Percentiles rank a stretch among this genome's conserved stretches.
Evolutionary conservation across 1,140 invertebrate species (phyloP).

Genomic region (Macrobrachium nipponense): DNA sequence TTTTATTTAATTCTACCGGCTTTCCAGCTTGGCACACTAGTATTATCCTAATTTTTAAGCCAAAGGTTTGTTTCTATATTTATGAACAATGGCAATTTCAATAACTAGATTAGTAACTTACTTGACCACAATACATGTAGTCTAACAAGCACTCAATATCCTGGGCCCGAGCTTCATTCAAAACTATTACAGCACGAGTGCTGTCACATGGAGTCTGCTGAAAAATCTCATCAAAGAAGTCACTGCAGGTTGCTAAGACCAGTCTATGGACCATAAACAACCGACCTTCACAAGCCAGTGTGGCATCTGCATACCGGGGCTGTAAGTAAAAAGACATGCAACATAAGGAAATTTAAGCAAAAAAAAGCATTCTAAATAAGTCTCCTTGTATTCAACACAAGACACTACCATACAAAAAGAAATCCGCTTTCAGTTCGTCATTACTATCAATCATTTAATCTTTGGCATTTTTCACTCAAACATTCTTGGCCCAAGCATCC

Average conservation of each 20-base stretch:
- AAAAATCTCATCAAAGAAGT: constrained; percentile 59
- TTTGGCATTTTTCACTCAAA: neutral
- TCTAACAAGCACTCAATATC: constrained; percentile 50
- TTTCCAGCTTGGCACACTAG: too few species aligned
- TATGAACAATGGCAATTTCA: neutral
- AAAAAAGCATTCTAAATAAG: too few species aligned
- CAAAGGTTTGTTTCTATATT: too few species aligned
- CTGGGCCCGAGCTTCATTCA: constrained; percentile 51
- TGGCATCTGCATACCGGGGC: constrained; percentile 53
- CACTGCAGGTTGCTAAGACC: constrained; percentile 52
- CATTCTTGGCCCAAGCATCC: neutral
- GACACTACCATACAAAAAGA: too few species aligned
- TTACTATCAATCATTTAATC: neutral
- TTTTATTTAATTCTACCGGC: too few species aligned
- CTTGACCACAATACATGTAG: constrained; percentile 60
- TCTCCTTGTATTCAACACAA: too few species aligned
- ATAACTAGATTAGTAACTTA: neutral
- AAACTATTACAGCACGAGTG: constrained; percentile 43
- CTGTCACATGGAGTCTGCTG: constrained; percentile 52
- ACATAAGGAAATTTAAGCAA: neutral
- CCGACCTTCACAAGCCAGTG: constrained; percentile 50
- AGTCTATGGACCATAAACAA: constrained; percentile 51
- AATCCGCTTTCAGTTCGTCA: too few species aligned
- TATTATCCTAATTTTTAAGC: too few species aligned
- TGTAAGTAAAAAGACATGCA: neutral